Base-by-base conservation (phyloP, 2,888 invertebrate species). In the Mesoligia furuncula region DNA sequence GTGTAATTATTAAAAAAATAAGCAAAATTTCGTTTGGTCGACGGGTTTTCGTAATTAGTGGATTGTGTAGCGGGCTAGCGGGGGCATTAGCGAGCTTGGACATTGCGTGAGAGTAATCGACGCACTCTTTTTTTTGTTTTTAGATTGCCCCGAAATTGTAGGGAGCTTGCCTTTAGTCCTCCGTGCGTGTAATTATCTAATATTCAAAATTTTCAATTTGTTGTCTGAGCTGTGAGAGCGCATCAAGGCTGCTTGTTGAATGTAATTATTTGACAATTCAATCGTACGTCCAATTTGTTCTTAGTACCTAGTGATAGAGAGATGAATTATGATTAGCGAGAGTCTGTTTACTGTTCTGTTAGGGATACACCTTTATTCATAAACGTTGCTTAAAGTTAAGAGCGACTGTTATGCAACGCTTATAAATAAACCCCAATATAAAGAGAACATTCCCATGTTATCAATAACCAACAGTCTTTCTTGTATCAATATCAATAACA, bases 1-100 rank as follows among this genome's bases (percentile, higher is more conserved):
- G 42, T 64, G 80, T 84, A 84, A 88, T 90, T 89, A 87, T 86
- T 66, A 75, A 82, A 83, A 83, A 87, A 87, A 85, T 80, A 84
- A 81, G 71, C 83, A 84, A 83, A 80, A 85, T 82, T 80, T 84
- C 74, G 80, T 87, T 72, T 81, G 74, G 57, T 69, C 24, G 54
- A 72, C 79, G 61, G 82, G 73, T 74, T 85, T 83, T 83, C 45
- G 67, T 85, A 88, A 86, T 85, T 68, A 85, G 75, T 65, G 79
- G 67, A 67, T 73, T 67, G 71, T 76, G 73, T 71, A 65, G 80
- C 54, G n/a, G 31, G 24, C 70, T 71, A 65, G 80, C 54, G n/a
- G 31, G 24, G 64, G 80, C 77, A 73, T 85, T 86, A 79, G 76
- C 65, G 70, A 79, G 79, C 70, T 75, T 45, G 65, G 68, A 31